Base-by-base conservation (phyloP, 2,797 vertebrate genomes). In the Malacoctenus gilli region DNA sequence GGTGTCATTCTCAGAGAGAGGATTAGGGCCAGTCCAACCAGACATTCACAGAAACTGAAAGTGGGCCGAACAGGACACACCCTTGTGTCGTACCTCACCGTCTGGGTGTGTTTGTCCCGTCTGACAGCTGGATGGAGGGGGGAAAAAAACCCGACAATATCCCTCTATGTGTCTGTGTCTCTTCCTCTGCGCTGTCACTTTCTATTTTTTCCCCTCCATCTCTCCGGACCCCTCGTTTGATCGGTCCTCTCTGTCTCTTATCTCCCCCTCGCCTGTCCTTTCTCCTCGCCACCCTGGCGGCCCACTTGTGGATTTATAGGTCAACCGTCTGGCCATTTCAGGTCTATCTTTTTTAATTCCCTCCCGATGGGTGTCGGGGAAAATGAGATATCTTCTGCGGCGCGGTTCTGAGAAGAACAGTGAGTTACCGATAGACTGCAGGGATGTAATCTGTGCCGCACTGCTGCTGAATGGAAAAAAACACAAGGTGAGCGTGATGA, bases 301-400 rank as follows among this genome's bases (percentile, higher is more conserved):
- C 63, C 84, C 73, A 84, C 72, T 83, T 78, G 56, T 74, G 65
- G 60, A 75, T 85, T 87, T 83, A 85, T 85, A 79, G 82, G 84
- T 84, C 86, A 84, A 68, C 70, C 28, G 80, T 77, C 81, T 68
- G 68, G 43, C 31, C 14, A 62, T 72, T 83, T 78, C 66, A 72
- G 61, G 72, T 79, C 70, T 54, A 49, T 79, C 78, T 80, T 77
- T 36, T 81, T 79, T 80, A 83, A 87, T 67, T 67, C 49, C 46
- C 20, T 73, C 62, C 75, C 66, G 53, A n/a, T 22, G 55, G 71
- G 63, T 60, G 49, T 65, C 47, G 28, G 51, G n/a, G 57, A 23
- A 54, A 63, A 64, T 67, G 43, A 65, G 53, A 82, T 57, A 77
- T 68, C 72, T 67, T 73, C 69, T 25, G 35, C 52, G 57, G 49